Percentiles rank a stretch among this genome's conserved stretches.
Evolutionary conservation across 2,888 invertebrate genomes (phyloP).

Genomic region (Caenorhabditis afra): DNA sequence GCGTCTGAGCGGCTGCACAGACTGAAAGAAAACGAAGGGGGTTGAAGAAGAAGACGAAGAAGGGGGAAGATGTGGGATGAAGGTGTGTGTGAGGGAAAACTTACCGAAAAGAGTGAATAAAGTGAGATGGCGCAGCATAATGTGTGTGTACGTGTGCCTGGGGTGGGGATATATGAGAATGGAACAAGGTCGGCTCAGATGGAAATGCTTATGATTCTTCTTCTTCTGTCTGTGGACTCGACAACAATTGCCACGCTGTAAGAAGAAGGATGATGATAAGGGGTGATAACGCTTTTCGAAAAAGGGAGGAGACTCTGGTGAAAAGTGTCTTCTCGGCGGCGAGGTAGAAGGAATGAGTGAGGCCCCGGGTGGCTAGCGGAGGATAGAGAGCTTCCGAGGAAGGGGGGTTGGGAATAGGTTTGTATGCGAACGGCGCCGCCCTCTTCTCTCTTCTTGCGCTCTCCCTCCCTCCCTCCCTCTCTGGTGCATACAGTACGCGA

Average conservation of each 20-base stretch:
- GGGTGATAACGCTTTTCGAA: constrained; percentile 12
- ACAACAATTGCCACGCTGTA: constrained; percentile 49
- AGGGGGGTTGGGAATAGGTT: constrained; percentile 36
- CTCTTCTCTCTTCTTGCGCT: constrained; percentile 6
- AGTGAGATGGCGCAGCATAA: constrained; percentile 54
- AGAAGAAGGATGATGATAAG: constrained; percentile 12
- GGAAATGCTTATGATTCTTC: constrained; percentile 36
- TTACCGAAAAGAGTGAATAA: constrained; percentile 56
- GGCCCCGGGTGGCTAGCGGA: constrained; percentile 16
- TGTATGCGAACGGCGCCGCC: constrained; percentile 43
- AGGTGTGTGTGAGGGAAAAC: constrained; percentile 8
- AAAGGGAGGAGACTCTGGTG: constrained; percentile 23
- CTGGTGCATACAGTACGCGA: constrained; percentile 37
- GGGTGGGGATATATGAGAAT: constrained; percentile 30
- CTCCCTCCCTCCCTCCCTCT: constrained; percentile 6
- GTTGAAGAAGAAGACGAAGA: background rate
- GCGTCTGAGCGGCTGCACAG: constrained; percentile 67
- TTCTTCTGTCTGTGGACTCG: constrained; percentile 43
- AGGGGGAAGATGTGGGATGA: background rate
- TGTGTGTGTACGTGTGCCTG: constrained; percentile 28
- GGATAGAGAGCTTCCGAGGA: constrained; percentile 50
- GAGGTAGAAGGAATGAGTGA: constrained; percentile 45
- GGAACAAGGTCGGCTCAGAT: constrained; percentile 46
- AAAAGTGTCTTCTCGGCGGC: constrained; percentile 44
- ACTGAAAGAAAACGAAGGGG: constrained; percentile 12